A percentile compares a stretch with the other conserved stretches of the same genome.
Evolutionary conservation across 2,113 vertebrate genomes (phyloP).

Genomic region (Pungitius pungitius): DNA sequence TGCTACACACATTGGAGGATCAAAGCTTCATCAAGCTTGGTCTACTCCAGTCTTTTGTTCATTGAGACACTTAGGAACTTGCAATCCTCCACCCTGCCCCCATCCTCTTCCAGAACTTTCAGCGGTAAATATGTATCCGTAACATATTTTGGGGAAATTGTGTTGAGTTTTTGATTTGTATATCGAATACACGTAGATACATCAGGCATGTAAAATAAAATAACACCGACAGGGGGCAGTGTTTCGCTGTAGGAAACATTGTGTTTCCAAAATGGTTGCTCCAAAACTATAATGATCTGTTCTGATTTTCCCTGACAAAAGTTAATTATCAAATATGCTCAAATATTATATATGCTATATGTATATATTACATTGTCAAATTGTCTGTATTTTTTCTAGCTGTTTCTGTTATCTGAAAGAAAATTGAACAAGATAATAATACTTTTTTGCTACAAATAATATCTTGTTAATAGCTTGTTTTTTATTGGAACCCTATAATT

Average conservation of each 20-base stretch:
- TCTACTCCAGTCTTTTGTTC: too few relatives aligned
- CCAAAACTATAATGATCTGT: not conserved
- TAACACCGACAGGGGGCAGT: constrained; percentile 54
- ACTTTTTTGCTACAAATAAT: not conserved
- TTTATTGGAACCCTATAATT: not conserved
- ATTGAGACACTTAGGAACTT: too few relatives aligned
- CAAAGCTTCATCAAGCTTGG: too few relatives aligned
- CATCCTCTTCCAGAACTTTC: too few relatives aligned
- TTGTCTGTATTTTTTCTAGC: not conserved
- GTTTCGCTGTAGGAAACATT: not conserved
- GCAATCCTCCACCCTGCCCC: too few relatives aligned
- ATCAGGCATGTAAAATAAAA: not conserved
- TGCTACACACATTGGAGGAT: too few relatives aligned
- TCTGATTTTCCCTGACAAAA: not conserved
- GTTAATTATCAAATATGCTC: not conserved
- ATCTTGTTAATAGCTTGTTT: not conserved
- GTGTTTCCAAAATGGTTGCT: not conserved
- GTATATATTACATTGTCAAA: not conserved
- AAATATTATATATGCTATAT: not conserved
- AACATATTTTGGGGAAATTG: too few relatives aligned
- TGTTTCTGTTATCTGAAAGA: not conserved
- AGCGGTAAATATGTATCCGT: too few relatives aligned
- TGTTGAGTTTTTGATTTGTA: not conserved
- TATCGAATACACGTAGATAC: not conserved
- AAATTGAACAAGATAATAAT: not conserved